Evolutionary conservation across 2,113 vertebrate species (phyloP).

Genomic region (Solea solea): DNA sequence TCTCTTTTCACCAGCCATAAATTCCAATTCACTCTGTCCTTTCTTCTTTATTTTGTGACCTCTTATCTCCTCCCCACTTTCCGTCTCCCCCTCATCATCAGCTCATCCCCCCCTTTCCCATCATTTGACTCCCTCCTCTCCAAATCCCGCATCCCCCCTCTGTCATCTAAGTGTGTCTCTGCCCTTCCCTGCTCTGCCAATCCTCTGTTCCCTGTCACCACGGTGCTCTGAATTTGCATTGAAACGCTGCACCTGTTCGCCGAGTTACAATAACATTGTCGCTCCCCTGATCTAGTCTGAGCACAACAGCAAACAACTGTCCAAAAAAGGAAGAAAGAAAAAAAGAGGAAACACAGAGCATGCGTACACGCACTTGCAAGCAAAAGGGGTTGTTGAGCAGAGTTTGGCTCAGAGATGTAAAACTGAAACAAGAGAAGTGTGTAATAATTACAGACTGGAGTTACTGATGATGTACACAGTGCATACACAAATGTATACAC

Average conservation of each 20-base stretch:
- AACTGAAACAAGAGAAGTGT: conserved; percentile 41
- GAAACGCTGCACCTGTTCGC: conserved; percentile 63
- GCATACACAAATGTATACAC: conserved; percentile 1
- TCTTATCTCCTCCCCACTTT: conserved; percentile 42
- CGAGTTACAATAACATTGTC: conserved; percentile 58
- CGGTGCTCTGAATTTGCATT: conserved; percentile 66
- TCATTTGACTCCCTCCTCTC: conserved; percentile 24
- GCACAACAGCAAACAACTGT: conserved; percentile 68
- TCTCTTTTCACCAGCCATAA: conserved; percentile 7
- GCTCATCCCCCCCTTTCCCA: conserved; percentile 36
- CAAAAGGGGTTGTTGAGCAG: conserved; percentile 11
- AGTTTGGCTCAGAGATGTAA: conserved; percentile 58
- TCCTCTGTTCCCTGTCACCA: conserved; percentile 52
- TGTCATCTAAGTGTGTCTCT: conserved; percentile 58
- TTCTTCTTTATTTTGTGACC: conserved; percentile 47
- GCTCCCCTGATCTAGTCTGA: conserved; percentile 64
- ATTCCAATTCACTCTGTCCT: conserved; percentile 28
- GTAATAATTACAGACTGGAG: conserved; percentile 49
- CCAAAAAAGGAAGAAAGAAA: conserved; percentile 5
- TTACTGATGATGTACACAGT: conserved; percentile 21
- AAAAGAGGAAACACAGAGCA: background rate
- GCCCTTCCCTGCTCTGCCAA: conserved; percentile 43
- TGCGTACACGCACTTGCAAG: conserved; percentile 6
- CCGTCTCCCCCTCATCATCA: conserved; percentile 29
- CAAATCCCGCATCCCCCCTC: conserved; percentile 49